Conservation (phyloP, 1,140 invertebrate genomes). For the Drosophila pseudoobscura region DNA sequence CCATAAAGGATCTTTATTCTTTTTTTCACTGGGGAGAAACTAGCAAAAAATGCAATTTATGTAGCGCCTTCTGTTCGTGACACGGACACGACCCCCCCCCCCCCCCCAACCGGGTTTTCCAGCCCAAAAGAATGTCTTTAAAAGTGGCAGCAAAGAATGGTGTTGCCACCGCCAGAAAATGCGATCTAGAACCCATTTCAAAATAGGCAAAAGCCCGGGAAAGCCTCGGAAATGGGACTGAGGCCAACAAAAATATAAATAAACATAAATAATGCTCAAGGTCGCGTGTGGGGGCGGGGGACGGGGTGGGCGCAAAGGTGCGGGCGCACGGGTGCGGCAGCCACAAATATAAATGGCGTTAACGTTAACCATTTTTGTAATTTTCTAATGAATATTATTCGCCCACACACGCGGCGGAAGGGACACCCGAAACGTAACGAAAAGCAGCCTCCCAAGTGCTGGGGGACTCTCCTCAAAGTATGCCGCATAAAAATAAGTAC, state of each 20-base stretch:
- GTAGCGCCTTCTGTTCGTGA: conserved; percentile 27
- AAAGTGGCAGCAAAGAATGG: conserved; percentile 21
- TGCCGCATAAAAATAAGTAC: conserved; percentile 12
- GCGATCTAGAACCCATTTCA: conserved; percentile 43
- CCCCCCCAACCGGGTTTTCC: too few species aligned
- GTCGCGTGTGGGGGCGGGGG: not conserved
- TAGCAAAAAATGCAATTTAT: conserved; percentile 74
- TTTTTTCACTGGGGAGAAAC: conserved; percentile 31
- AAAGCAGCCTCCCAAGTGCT: too few species aligned
- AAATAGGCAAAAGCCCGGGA: conserved; percentile 29
- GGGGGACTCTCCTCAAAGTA: conserved; percentile 26
- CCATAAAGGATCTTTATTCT: conserved; percentile 30
- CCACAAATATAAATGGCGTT: conserved; percentile 48
- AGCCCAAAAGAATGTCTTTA: conserved; percentile 4
- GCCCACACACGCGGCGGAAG: conserved; percentile 45
- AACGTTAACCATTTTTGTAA: conserved; percentile 58
- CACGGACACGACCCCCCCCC: not conserved
- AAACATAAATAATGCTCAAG: conserved; percentile 35
- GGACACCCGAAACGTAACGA: not conserved
- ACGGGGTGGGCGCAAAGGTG: conserved; percentile 12
- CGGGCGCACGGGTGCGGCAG: conserved; percentile 7
- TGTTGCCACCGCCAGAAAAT: conserved; percentile 17
- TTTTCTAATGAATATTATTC: conserved; percentile 78
- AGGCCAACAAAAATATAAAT: conserved; percentile 20
- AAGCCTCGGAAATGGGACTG: conserved; percentile 12